phyloP scores from a whole-genome alignment of 2,888 invertebrate species.

The Heliconius sara region DNA sequence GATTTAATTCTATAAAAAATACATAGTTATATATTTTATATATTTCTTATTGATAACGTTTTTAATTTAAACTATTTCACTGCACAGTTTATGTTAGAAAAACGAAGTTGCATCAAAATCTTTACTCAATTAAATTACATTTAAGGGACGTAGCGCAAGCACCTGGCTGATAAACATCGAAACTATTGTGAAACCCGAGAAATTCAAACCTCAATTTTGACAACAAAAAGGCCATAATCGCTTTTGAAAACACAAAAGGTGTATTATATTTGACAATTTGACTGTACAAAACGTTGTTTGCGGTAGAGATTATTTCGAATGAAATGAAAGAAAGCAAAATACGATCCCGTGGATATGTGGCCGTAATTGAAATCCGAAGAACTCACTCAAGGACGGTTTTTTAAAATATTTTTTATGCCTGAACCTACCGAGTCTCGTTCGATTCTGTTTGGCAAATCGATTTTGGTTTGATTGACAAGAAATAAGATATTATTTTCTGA shows the following conservation, averaged over 20 bases:
- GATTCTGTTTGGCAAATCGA: slow-evolving; percentile 45
- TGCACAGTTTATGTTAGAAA: neutral
- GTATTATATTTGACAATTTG: slow-evolving; percentile 83
- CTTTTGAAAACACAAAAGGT: slow-evolving; percentile 78
- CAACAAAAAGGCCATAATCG: slow-evolving; percentile 84
- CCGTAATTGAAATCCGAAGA: slow-evolving; percentile 79
- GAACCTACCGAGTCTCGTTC: slow-evolving; percentile 51
- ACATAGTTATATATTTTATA: neutral
- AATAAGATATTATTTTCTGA: slow-evolving; percentile 40
- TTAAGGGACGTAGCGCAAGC: slow-evolving; percentile 72
- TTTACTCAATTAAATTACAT: slow-evolving; percentile 76
- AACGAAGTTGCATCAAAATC: slow-evolving; percentile 22
- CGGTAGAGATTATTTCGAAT: slow-evolving; percentile 83
- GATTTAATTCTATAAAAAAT: no score
- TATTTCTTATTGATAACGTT: neutral
- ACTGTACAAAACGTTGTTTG: slow-evolving; percentile 80
- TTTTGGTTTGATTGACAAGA: slow-evolving; percentile 41
- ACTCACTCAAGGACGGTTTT: slow-evolving; percentile 63
- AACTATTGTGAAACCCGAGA: slow-evolving; percentile 82
- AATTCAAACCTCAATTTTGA: slow-evolving; percentile 82
- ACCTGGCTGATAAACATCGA: slow-evolving; percentile 82
- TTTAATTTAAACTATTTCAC: neutral
- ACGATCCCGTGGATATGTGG: slow-evolving; percentile 77
- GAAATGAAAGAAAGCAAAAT: slow-evolving; percentile 83
- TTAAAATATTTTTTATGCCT: slow-evolving; percentile 65